phyloP scores from a whole-genome alignment of 2,113 vertebrate genomes.

The Symphodus melops region DNA sequence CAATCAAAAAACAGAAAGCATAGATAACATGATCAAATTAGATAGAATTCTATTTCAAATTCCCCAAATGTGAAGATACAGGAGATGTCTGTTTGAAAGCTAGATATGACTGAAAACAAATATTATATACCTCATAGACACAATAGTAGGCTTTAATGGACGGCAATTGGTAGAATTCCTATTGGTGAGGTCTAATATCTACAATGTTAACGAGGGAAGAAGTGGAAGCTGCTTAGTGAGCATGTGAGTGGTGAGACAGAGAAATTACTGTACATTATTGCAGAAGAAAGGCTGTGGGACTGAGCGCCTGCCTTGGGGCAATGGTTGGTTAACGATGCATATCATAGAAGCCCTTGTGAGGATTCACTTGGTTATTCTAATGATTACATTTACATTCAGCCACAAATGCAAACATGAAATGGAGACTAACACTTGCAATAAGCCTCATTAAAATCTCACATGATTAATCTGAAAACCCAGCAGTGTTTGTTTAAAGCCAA shows the following conservation, averaged over 20 bases:
- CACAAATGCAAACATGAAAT: slow-evolving; percentile 45
- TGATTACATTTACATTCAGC: slow-evolving; percentile 59
- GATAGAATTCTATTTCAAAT: slow-evolving; percentile 69
- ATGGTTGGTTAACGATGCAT: slow-evolving; percentile 72
- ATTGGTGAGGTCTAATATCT: slow-evolving; percentile 68
- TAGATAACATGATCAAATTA: slow-evolving; percentile 67
- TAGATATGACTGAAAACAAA: slow-evolving; percentile 48
- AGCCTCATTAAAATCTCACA: slow-evolving; percentile 42
- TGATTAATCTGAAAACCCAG: slow-evolving; percentile 18
- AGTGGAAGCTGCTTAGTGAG: slow-evolving; percentile 65
- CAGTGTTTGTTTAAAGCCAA: slow-evolving; percentile 9
- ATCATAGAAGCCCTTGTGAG: slow-evolving; percentile 64
- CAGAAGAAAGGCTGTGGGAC: slow-evolving; percentile 57
- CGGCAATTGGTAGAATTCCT: slow-evolving; percentile 72
- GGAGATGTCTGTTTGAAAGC: slow-evolving; percentile 41
- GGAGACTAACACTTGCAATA: slow-evolving; percentile 38
- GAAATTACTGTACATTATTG: slow-evolving; percentile 75
- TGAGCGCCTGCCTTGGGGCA: slow-evolving; percentile 59
- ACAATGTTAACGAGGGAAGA: slow-evolving; percentile 47
- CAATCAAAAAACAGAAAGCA: slow-evolving; percentile 43
- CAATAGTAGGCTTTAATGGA: slow-evolving; percentile 69
- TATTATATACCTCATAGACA: slow-evolving; percentile 65
- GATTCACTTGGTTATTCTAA: slow-evolving; percentile 72
- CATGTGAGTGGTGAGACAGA: slow-evolving; percentile 67
- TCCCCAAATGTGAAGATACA: slow-evolving; percentile 70